These are phyloP conservation scores for Mionectes olivaceus DNA, from an alignment of 2,797 vertebrate species.

Conservation along the genomic window DNA sequence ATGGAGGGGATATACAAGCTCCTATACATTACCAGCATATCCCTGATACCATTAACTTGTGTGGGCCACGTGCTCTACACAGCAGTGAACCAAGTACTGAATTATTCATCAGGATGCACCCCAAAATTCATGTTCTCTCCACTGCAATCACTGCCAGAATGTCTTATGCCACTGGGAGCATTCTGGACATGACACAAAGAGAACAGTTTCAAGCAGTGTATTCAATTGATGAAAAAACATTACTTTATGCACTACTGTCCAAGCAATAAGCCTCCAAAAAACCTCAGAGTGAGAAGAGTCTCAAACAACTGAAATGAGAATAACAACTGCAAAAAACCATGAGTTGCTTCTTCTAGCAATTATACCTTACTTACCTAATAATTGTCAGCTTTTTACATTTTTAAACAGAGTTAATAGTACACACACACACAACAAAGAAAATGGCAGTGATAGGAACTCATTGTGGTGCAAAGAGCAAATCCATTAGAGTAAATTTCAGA, in stretches of 20 bases:
- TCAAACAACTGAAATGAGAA: conserved; percentile 23
- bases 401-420: conserved; percentile 17
- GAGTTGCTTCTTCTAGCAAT: conserved; percentile 43
- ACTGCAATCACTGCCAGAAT: neutral
- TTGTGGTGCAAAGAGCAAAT: conserved; percentile 6
- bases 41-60: neutral
- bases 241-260: neutral
- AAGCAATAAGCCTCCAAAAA: conserved; percentile 4
- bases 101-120: neutral
- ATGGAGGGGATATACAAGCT: neutral
- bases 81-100: neutral
- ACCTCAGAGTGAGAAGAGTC: neutral
- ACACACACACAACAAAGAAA: conserved; percentile 19
- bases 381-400: neutral
- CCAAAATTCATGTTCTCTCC: neutral
- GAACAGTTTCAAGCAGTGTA: neutral
- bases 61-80: neutral
- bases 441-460: neutral
- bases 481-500: conserved; percentile 15
- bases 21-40: accelerated
- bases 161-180: neutral
- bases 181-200: neutral
- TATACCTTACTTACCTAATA: conserved; percentile 49
- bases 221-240: neutral
- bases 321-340: conserved; percentile 28